These are phyloP conservation scores for Oenanthe oenanthe DNA, from an alignment of 2,113 vertebrate genomes.

Conservation along the genomic window DNA sequence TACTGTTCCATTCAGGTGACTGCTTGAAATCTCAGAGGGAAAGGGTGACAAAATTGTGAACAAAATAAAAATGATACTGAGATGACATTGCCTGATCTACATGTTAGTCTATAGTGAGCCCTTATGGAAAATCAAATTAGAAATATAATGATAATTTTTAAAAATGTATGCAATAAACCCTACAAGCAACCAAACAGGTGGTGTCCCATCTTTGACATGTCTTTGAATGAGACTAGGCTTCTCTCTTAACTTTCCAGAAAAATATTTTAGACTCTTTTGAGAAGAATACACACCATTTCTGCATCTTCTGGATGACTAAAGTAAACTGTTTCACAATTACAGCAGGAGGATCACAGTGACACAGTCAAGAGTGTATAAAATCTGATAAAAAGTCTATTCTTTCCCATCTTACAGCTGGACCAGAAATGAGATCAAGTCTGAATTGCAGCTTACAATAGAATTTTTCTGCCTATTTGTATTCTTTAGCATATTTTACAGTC, in stretches of 20 bases:
- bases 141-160: not conserved
- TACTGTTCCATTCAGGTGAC: not conserved
- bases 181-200: not conserved
- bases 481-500: conserved; percentile 16
- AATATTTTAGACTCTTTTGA: conserved; percentile 43
- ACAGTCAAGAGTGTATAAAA: conserved; percentile 1
- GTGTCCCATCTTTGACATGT: not conserved
- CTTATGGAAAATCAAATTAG: not conserved
- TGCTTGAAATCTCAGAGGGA: not conserved
- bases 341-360: conserved; percentile 29
- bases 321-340: conserved; percentile 59
- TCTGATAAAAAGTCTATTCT: conserved; percentile 53
- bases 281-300: conserved; percentile 12
- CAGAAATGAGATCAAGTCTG: conserved; percentile 47
- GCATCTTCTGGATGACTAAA: conserved; percentile 55
- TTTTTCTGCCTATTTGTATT: not conserved
- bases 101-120: not conserved
- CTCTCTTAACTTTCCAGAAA: conserved; percentile 17
- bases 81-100: not conserved
- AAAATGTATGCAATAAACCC: not conserved
- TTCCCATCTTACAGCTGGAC: conserved; percentile 57
- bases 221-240: not conserved
- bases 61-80: not conserved
- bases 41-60: not conserved
- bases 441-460: not conserved